Percentiles rank a stretch among this genome's conserved stretches.
phyloP scores from a whole-genome alignment of 2,888 invertebrate genomes.

The Campaea margaritaria region DNA sequence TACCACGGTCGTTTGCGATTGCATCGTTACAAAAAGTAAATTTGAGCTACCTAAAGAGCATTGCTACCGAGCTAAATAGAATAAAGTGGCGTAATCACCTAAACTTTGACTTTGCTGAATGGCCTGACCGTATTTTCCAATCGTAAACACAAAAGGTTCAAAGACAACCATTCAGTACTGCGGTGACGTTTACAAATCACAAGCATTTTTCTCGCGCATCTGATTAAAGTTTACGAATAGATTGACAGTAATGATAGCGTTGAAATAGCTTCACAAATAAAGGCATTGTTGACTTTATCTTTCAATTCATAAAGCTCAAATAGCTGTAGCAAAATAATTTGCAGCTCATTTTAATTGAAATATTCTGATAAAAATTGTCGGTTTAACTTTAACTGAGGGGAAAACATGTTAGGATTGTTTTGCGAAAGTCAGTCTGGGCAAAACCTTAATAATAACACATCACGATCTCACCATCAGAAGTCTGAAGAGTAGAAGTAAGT shows the following conservation, averaged over 20 bases:
- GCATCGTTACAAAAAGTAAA: too few relatives aligned
- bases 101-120: slow-evolving; percentile 1
- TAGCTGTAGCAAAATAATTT: background rate
- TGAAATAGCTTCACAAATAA: slow-evolving; percentile 13
- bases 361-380: too few relatives aligned
- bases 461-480: too few relatives aligned
- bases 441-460: too few relatives aligned
- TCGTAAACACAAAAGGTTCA: slow-evolving; percentile 47
- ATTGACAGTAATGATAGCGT: slow-evolving; percentile 48
- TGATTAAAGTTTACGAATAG: slow-evolving; percentile 63
- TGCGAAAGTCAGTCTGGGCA: too few relatives aligned
- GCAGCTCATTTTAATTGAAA: background rate
- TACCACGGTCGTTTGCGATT: too few relatives aligned
- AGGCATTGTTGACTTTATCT: slow-evolving; percentile 4
- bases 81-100: too few relatives aligned
- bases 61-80: too few relatives aligned
- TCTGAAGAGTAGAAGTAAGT: too few relatives aligned
- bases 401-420: too few relatives aligned
- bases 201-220: slow-evolving; percentile 58
- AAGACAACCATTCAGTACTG: slow-evolving; percentile 45
- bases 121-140: slow-evolving; percentile 11
- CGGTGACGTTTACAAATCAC: slow-evolving; percentile 57
- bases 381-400: too few relatives aligned
- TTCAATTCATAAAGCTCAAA: background rate
- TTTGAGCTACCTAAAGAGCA: background rate